Conservation (phyloP, 2,797 vertebrate species). For the Naso thynnoides region DNA sequence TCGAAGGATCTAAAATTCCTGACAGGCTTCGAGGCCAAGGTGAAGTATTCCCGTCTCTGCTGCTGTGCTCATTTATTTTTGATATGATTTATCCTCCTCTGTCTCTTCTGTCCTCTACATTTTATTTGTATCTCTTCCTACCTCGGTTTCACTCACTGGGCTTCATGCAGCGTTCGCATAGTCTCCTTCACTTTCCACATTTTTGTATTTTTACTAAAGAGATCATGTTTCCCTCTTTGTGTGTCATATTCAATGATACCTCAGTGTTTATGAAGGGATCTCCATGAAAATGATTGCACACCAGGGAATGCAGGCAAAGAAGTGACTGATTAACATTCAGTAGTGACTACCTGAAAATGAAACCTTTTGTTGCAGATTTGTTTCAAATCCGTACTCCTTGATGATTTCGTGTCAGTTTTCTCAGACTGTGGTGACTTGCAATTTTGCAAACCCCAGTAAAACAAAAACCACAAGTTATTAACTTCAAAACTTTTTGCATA, state of each 20-base stretch:
- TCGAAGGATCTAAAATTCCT: conserved; percentile 92
- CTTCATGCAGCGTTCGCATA: neutral
- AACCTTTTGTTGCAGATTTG: too few relatives aligned
- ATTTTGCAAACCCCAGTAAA: too few relatives aligned
- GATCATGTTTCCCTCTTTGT: neutral
- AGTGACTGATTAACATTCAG: neutral
- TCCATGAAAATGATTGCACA: neutral
- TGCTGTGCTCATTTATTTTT: conserved; percentile 59
- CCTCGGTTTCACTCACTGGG: conserved; percentile 11
- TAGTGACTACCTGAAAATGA: neutral
- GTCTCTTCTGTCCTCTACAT: conserved; percentile 1
- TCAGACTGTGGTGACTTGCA: too few relatives aligned
- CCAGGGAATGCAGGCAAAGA: neutral
- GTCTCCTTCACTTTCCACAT: neutral
- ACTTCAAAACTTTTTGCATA: too few relatives aligned
- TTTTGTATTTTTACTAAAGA: neutral
- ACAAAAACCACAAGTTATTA: too few relatives aligned
- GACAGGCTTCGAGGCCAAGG: conserved; percentile 94
- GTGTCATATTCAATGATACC: neutral
- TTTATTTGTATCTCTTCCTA: conserved; percentile 11
- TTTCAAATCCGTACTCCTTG: too few relatives aligned
- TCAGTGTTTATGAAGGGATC: neutral
- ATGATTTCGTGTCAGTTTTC: too few relatives aligned
- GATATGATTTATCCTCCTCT: conserved; percentile 19
- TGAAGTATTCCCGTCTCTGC: conserved; percentile 64